phyloP scores from a whole-genome alignment of 2,888 invertebrate species.

The Drosophila glabriapex region DNA sequence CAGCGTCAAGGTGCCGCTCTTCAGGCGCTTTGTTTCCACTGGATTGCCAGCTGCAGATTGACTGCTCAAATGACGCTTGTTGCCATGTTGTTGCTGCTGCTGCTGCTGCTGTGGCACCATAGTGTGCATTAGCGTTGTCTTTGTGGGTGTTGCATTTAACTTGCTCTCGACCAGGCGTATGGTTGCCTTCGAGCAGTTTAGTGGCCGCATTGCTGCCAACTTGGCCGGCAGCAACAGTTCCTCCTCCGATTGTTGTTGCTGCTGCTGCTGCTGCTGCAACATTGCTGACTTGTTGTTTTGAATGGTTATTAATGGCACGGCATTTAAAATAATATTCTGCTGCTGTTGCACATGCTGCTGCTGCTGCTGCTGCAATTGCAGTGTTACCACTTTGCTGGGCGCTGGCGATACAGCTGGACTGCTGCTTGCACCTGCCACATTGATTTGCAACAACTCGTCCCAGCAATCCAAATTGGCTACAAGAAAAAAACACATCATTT shows the following conservation, averaged over 20 bases:
- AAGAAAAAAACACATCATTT: slow-evolving; percentile 24
- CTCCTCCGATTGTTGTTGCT: slow-evolving; percentile 61
- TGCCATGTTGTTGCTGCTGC: slow-evolving; percentile 68
- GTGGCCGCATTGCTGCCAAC: slow-evolving; percentile 65
- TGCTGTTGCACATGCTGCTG: slow-evolving; percentile 68
- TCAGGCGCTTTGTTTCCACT: slow-evolving; percentile 82
- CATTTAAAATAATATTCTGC: slow-evolving; percentile 82
- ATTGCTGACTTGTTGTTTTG: slow-evolving; percentile 80
- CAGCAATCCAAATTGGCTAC: slow-evolving; percentile 85
- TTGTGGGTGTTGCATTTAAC: slow-evolving; percentile 22
- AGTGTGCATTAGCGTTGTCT: slow-evolving; percentile 60
- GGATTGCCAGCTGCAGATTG: slow-evolving; percentile 54
- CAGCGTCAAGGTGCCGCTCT: slow-evolving; percentile 70
- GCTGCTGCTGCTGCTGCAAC: slow-evolving; percentile 65
- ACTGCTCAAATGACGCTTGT: slow-evolving; percentile 78
- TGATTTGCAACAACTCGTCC: slow-evolving; percentile 83
- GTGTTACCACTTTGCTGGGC: slow-evolving; percentile 56
- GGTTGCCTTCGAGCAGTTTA: slow-evolving; percentile 76
- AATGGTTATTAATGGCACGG: slow-evolving; percentile 83
- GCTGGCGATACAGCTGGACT: slow-evolving; percentile 64
- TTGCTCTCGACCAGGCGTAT: slow-evolving; percentile 79
- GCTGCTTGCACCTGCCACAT: slow-evolving; percentile 66
- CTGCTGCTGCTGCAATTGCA: slow-evolving; percentile 65
- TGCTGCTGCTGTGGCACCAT: slow-evolving; percentile 54
- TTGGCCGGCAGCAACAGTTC: slow-evolving; percentile 57